Conservation (phyloP, 2,113 vertebrate genomes). For the Probosciger aterrimus region DNA sequence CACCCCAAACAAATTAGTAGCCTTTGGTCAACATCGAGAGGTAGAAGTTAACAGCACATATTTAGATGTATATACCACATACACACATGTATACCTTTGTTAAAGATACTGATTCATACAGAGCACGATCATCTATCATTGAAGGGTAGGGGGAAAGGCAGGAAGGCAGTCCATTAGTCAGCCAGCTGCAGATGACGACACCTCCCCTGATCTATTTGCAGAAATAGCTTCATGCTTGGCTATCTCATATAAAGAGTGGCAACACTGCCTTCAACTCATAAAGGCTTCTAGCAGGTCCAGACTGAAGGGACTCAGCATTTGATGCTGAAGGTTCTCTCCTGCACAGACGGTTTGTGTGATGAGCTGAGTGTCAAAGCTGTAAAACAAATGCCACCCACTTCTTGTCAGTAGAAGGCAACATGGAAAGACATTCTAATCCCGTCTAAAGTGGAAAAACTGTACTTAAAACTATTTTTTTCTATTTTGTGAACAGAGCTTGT, state of each 20-base stretch:
- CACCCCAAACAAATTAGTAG: background rate
- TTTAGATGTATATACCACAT: background rate
- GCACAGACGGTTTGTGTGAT: background rate
- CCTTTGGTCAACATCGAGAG: background rate
- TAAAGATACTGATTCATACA: background rate
- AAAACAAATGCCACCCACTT: background rate
- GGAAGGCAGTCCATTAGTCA: background rate
- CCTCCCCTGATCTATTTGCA: background rate
- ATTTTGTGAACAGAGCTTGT: background rate
- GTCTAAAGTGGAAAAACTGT: background rate
- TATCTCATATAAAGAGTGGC: background rate
- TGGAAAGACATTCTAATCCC: background rate
- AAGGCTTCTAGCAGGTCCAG: background rate
- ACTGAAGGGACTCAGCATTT: background rate
- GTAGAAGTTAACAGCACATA: background rate
- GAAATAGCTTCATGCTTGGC: background rate
- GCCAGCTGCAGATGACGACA: background rate
- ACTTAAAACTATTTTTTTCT: background rate
- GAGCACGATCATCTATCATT: background rate
- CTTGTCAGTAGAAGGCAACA: background rate
- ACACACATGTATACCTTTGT: background rate
- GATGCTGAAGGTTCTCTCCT: background rate
- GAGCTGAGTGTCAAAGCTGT: background rate
- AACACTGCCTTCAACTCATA: background rate
- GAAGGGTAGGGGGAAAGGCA: background rate